Conservation (phyloP, 2,113 vertebrate species). For the Miniopterus natalensis region DNA sequence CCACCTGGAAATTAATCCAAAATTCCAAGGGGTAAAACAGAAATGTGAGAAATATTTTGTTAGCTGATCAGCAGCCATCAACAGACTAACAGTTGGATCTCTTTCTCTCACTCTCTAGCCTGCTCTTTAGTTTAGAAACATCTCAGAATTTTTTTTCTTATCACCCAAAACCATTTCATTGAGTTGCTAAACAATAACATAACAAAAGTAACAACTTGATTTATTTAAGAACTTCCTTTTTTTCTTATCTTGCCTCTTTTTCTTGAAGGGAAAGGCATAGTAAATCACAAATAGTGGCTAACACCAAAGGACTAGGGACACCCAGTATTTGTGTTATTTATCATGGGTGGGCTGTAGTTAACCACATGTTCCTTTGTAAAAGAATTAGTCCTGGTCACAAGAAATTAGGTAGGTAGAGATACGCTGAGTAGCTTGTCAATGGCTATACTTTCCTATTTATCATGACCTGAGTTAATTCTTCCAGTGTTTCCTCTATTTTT, state of each 20-base stretch:
- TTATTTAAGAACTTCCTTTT: background rate
- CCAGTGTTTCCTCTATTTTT: background rate
- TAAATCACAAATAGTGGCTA: conserved; percentile 7
- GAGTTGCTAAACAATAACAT: conserved; percentile 5
- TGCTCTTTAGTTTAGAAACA: background rate
- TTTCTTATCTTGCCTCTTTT: background rate
- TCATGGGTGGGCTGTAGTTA: background rate
- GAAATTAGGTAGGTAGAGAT: background rate
- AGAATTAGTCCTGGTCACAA: background rate
- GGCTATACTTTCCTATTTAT: background rate
- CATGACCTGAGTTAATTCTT: background rate
- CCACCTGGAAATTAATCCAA: background rate
- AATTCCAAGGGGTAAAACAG: background rate
- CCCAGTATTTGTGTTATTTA: background rate
- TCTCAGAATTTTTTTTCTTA: background rate
- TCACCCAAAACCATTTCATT: background rate
- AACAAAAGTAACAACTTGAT: background rate
- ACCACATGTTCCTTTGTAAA: background rate
- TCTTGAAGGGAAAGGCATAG: background rate
- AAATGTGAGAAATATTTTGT: background rate
- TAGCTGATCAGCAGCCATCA: background rate
- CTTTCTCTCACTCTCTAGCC: background rate
- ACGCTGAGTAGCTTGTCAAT: background rate
- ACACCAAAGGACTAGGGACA: background rate
- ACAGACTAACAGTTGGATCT: background rate